Base-by-base conservation (phyloP, 2,113 vertebrate species). In the Miniopterus natalensis region DNA sequence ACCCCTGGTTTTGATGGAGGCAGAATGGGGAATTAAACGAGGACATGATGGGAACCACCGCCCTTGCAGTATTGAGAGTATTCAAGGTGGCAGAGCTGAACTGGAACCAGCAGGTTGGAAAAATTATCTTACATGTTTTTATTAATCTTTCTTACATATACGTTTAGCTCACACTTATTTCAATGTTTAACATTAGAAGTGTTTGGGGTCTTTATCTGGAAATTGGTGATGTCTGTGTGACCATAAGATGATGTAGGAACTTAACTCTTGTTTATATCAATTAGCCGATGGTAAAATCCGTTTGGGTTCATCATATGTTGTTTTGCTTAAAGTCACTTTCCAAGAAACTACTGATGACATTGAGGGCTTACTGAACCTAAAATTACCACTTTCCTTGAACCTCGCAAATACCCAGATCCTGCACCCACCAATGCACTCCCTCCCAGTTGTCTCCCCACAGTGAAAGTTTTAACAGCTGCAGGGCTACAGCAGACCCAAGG, bases 341-440 rank as follows among this genome's bases (percentile, higher is more conserved):
- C 36, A 42, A 80, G 53, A 18, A 57, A 40, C 53, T 27, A 80
- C 4, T 42, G 53, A 59, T 8, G 14, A 80, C 53, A 27, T 17
- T 42, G 36, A 42, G 23, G 53, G 42, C 53, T 42, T 57, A 57
- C 8, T 36, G 53, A 4, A 59, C 25, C 45, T 59, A 2, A 5
- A 45, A 45, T 70, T 23, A 68, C 71, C 71, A 73, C 40, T 51
- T 71, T 68, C 59, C 66, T 47, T 42, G 6, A 51, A 61, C n/a
- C 15, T 49, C 53, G 78, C 91, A 42, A 75, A 45, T 8, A 45
- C 21, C 12, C 57, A 18, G 63, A 17, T 3, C 5, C n/a, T 49
- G 11, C 0, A 0, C 74, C 53, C 10, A 20, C 42, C 25, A 23
- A 25, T 14, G 10, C 49, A 23, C 5, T 42, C 15, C 23, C 70